Evolutionary conservation across 1,140 invertebrate species (phyloP), one percentile per base, ranked within the genome.

Genomic region (Microplitis mediator): DNA sequence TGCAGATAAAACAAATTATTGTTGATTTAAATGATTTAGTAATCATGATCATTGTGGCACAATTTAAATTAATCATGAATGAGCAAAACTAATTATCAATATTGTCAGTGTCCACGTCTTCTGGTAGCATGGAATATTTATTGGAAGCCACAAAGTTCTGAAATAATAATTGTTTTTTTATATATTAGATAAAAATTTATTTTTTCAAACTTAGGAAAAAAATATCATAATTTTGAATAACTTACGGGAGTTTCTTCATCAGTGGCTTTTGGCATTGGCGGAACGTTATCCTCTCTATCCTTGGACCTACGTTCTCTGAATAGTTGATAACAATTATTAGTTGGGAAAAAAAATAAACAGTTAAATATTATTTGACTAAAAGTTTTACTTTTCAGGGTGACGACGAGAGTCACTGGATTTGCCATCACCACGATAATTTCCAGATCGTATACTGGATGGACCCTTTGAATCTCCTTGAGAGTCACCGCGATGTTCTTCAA

Each of bases 101-200:
- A 75, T 81, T 85, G 75, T 86, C 85, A 35, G 84, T 81, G 76
- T 86, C 85, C 74, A 81, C 80, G 69, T 87, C 86, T 76, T 86
- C 84, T 67, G 80, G 80, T 78, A 87, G 76, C 81, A 87, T 86
- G 69, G 83, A 84, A 81, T 85, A 91, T 85, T 90, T 90, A 78
- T 91, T 91, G 77, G 89, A 89, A 80, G 88, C 89, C 78, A 89
- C 88, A 74, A 91, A 90, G 79, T 90, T 91, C 90, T 91, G 88
- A 80, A 80, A 66, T 73, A 71, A 71, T 62, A 63, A 71, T 8
- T 23, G 45, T 74, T 14, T 31, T 62, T 16, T 62, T 56, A 66
- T 32, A 72, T 35, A 31, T 13, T 52, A 58, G 51, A 63, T 51
- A 5, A 54, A 23, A 23, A 45, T 61, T 60, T 52, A 14, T 32